Evolutionary conservation across 1,140 invertebrate species (phyloP), one percentile per base, ranked within the genome.

Genomic region (Diorhabda carinulata): DNA sequence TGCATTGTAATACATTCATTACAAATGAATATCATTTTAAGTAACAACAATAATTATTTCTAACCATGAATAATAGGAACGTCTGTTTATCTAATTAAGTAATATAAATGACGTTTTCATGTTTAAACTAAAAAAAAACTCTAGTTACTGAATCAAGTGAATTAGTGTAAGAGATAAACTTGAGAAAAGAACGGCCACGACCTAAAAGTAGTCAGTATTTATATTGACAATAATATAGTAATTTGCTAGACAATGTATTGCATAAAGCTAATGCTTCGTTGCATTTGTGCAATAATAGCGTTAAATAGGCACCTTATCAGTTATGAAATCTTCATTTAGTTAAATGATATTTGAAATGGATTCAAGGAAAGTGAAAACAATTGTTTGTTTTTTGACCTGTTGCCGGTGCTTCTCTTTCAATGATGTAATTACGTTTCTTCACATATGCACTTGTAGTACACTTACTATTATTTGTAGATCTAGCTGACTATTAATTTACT

Each of bases 341-440:
- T 74, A 75, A 75, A 70, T 72, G 74, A 76, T 75, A 76, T 70
- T 69, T 69, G 73, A 77, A 77, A 76, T 69, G 69, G 71, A 77
- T 68, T 73, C 76, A 77, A 77, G 76, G 75, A 77, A 76, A 77
- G 75, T 76, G 76, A 77, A 77, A 77, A 77, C 74, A 69, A 76
- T 75, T 76, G 74, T 77, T 75, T 76, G 68, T 66, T 72, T 59
- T 66, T 43, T 66, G 65, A 66, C 65, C 65, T 52, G 63, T n/a
- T 41, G 25, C 42, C 58, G 42, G 8, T 62, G 42, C 61, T 62
- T 44, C 47, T 52, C 47, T 52, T 52, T 52, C 47, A 52, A n/a
- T 52, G n/a, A 52, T 52, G n/a, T 52, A 52, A 52, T 52, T 52
- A 52, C 47, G n/a, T 52, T 8, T 25, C 25, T 25, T 25, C 25